phyloP scores from a whole-genome alignment of 2,888 invertebrate genomes.

The Lepeophtheirus nordmannii region DNA sequence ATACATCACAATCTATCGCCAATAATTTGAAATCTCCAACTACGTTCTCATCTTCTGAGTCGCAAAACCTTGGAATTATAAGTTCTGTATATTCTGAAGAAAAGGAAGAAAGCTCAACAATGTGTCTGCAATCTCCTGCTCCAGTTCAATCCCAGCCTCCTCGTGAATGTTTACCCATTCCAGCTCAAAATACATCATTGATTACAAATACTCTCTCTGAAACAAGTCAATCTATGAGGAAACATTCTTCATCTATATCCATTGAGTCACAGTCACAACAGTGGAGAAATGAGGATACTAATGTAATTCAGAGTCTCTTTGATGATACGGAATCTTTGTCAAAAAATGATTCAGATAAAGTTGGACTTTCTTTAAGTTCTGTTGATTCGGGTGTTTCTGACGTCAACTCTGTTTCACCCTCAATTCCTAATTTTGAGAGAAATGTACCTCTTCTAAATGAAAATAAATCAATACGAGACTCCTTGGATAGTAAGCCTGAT shows the following conservation, averaged over 20 bases:
- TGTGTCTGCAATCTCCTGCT: no score
- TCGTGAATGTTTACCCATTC: no score
- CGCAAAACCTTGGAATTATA: no score
- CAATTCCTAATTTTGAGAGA: neutral
- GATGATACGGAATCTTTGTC: neutral
- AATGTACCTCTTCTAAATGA: neutral
- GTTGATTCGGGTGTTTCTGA: neutral
- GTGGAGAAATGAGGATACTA: neutral
- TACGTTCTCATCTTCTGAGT: no score
- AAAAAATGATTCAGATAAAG: neutral
- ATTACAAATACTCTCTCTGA: no score
- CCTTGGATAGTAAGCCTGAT: constrained; percentile 3
- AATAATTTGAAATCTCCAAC: no score
- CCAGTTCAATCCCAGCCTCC: no score
- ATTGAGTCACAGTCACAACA: neutral
- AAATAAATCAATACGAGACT: neutral
- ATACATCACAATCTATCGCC: no score
- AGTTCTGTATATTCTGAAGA: no score
- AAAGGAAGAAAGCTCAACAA: no score
- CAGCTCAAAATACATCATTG: no score
- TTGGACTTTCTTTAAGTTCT: neutral
- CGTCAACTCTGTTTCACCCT: neutral
- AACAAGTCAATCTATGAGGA: no score
- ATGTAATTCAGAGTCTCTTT: neutral
- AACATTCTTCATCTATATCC: neutral